These are phyloP conservation scores for Coecobrya sp. DNA, from an alignment of 2,888 invertebrate genomes.

Conservation along the genomic window DNA sequence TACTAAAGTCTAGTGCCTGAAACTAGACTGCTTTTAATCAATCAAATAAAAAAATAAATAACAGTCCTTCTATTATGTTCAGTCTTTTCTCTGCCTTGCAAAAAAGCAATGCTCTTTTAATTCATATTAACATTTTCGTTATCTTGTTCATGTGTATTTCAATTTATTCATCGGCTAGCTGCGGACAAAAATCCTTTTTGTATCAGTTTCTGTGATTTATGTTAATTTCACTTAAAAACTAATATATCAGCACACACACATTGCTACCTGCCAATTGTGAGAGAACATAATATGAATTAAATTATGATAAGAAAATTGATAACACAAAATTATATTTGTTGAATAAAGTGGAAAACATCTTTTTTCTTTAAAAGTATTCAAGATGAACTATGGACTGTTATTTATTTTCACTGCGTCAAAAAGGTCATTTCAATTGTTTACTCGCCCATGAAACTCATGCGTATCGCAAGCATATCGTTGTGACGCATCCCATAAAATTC, in stretches of 20 bases:
- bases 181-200: slow-evolving; percentile 15
- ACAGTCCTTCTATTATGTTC: slow-evolving; percentile 75
- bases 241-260: slow-evolving; percentile 25
- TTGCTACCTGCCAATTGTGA: slow-evolving; percentile 35
- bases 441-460: neutral
- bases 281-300: neutral
- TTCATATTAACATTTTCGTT: slow-evolving; percentile 8
- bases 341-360: slow-evolving; percentile 24
- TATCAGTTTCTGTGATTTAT: slow-evolving; percentile 66
- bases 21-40: neutral
- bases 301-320: neutral
- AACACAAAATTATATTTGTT: slow-evolving; percentile 1
- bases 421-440: too few species aligned
- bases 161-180: neutral
- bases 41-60: slow-evolving; percentile 59
- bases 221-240: slow-evolving; percentile 21
- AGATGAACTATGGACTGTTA: slow-evolving; percentile 66
- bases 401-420: slow-evolving; percentile 56
- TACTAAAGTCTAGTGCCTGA: neutral
- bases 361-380: slow-evolving; percentile 13
- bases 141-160: slow-evolving; percentile 68
- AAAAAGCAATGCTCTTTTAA: slow-evolving; percentile 10
- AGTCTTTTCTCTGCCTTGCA: neutral
- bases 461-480: neutral
- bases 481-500: neutral